phyloP scores from a whole-genome alignment of 2,888 invertebrate genomes.

The Pinctada fucata region DNA sequence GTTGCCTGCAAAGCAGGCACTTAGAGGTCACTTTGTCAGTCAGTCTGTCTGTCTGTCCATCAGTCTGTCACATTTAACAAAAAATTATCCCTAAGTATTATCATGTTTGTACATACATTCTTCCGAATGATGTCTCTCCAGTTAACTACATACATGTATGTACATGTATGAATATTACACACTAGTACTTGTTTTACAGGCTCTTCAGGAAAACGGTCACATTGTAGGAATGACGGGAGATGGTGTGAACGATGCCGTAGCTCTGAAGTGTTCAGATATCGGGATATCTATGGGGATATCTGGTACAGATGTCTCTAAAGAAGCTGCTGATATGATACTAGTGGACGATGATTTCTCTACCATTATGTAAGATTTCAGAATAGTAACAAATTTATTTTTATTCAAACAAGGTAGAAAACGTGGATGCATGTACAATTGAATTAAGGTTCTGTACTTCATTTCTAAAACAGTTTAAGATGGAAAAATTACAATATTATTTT shows the following conservation, averaged over 20 bases:
- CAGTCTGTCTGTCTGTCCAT: too few relatives aligned
- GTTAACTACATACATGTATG: too few relatives aligned
- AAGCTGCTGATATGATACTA: conserved; percentile 99
- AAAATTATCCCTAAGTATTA: too few relatives aligned
- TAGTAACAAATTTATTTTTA: background rate
- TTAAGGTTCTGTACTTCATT: background rate
- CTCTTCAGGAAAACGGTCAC: conserved; percentile 92
- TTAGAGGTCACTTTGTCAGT: too few relatives aligned
- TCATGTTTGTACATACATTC: background rate
- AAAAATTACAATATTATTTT: too few relatives aligned
- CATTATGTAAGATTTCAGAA: conserved; percentile 86
- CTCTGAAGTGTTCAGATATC: conserved; percentile 97
- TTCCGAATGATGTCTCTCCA: too few relatives aligned
- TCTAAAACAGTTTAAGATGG: too few relatives aligned
- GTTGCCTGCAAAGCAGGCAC: too few relatives aligned
- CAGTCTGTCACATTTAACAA: too few relatives aligned
- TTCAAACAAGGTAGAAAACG: background rate
- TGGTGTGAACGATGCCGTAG: conserved; percentile 99
- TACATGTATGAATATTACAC: too few relatives aligned
- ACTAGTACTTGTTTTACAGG: conserved; percentile 77
- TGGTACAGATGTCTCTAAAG: conserved; percentile 98
- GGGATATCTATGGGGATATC: conserved; percentile 95
- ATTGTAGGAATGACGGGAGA: conserved; percentile 99
- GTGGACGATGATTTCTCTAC: conserved; percentile 99
- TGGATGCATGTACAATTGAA: background rate